Evolutionary conservation across 2,797 vertebrate species (phyloP), one percentile per base, ranked within the genome.

Genomic region (Otus scops): DNA sequence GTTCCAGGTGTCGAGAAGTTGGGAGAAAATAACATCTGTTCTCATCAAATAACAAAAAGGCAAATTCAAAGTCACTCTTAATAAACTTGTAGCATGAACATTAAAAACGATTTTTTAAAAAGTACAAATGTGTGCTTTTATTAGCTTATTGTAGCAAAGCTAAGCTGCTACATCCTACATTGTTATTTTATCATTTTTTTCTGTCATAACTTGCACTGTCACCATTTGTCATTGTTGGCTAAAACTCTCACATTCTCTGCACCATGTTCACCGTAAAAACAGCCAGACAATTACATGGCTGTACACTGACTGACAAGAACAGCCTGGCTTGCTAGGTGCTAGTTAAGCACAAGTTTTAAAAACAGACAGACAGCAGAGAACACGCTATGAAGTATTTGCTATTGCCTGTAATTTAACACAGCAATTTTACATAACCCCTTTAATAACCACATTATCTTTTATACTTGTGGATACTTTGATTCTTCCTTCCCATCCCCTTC

Each of bases 21-120:
- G 41, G 78, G 68, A 95, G 85, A 92, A 97, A 96, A 81, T 92
- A 97, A 95, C 97, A 97, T 97, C 95, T 97, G 97, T 95, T 97
- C 87, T 96, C 88, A 94, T 95, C 85, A 88, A 96, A 96, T n/a
- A 89, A 61, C 67, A 95, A 85, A 96, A 91, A 76, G 89, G 64
- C 74, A 94, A 95, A 97, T 92, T 95, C 88, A 63, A 91, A 94
- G 75, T 96, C 93, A 93, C 28, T 93, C 91, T 91, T 87, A 95
- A 93, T 96, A 94, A 97, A 95, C 57, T 24, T 89, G 32, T 41
- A 93, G 71, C 65, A 90, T 43, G 45, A 59, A 38, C 4, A 53
- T 56, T 20, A 63, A 67, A 82, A 86, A 34, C 2, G 3, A 22
- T 10, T 65, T 64, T 83, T 74, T 5, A 16, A 3, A 2, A 61